Evolutionary conservation across 2,797 vertebrate genomes (phyloP).

Genomic region (Gambusia yucatana): DNA sequence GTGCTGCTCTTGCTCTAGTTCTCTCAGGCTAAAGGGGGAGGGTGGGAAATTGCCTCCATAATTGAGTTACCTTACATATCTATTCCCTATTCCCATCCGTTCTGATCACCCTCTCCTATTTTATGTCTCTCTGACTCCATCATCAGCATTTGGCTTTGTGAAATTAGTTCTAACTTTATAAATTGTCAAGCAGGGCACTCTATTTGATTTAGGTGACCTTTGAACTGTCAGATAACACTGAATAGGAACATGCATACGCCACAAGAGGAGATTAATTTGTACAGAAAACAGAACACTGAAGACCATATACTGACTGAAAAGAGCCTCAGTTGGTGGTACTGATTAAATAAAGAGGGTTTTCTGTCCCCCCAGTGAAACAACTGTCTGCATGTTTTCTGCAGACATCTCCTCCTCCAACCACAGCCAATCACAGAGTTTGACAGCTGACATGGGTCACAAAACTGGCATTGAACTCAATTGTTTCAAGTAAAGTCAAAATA

Average conservation of each 20-base stretch:
- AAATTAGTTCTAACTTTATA: conserved; percentile 24
- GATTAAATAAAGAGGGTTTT: no score
- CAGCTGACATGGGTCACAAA: no score
- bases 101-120: conserved; percentile 36
- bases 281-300: background rate
- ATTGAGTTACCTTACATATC: conserved; percentile 73
- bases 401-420: no score
- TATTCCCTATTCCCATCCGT: conserved; percentile 60
- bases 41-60: conserved; percentile 71
- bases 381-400: no score
- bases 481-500: no score
- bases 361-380: no score
- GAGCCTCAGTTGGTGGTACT: background rate
- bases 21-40: conserved; percentile 62
- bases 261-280: background rate
- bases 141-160: conserved; percentile 58
- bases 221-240: background rate
- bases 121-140: conserved; percentile 25
- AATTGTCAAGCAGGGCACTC: background rate
- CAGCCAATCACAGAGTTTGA: no score
- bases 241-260: background rate
- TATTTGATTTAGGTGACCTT: background rate
- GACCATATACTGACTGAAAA: background rate
- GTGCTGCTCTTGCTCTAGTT: conserved; percentile 64
- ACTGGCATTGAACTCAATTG: no score